A percentile compares a stretch with the other conserved stretches of the same genome.
Evolutionary conservation across 2,797 vertebrate genomes (phyloP).

Genomic region (Melanotaenia pygmaea): DNA sequence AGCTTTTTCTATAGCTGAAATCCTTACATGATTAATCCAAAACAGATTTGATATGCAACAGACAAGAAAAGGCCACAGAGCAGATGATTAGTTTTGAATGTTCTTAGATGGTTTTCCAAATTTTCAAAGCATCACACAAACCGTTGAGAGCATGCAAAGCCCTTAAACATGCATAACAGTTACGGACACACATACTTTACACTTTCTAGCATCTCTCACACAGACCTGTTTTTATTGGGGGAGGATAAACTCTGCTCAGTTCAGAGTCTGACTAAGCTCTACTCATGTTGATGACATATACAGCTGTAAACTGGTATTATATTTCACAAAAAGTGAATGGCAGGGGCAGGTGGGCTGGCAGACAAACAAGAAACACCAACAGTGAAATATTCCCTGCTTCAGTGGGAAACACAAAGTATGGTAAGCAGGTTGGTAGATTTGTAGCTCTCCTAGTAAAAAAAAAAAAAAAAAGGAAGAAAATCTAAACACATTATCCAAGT

Average conservation of each 20-base stretch:
- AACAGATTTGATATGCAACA: constrained; percentile 33
- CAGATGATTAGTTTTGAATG: constrained; percentile 48
- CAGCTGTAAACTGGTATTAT: constrained; percentile 80
- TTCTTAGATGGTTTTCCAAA: constrained; percentile 20
- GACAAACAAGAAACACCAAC: constrained; percentile 56
- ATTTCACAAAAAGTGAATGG: constrained; percentile 82
- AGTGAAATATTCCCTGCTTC: constrained; percentile 43
- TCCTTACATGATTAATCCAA: constrained; percentile 34
- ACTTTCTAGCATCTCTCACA: constrained; percentile 28
- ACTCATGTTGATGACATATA: constrained; percentile 62
- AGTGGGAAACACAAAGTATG: constrained; percentile 16
- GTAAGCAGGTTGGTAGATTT: neutral
- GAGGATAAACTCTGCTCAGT: constrained; percentile 17
- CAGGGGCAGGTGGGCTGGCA: constrained; percentile 79
- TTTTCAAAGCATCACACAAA: constrained; percentile 22
- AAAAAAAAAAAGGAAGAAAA: neutral
- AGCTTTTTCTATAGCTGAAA: constrained; percentile 27
- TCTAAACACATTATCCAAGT: neutral
- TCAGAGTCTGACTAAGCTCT: constrained; percentile 34
- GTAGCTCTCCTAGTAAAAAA: neutral
- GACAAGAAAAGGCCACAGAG: constrained; percentile 31
- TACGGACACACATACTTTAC: constrained; percentile 12
- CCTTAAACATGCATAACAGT: constrained; percentile 18
- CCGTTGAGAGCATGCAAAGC: constrained; percentile 12
- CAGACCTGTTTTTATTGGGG: constrained; percentile 28